A percentile compares a stretch with the other conserved stretches of the same genome.
Evolutionary conservation across 2,113 vertebrate genomes (phyloP).

Genomic region (Garra rufa): DNA sequence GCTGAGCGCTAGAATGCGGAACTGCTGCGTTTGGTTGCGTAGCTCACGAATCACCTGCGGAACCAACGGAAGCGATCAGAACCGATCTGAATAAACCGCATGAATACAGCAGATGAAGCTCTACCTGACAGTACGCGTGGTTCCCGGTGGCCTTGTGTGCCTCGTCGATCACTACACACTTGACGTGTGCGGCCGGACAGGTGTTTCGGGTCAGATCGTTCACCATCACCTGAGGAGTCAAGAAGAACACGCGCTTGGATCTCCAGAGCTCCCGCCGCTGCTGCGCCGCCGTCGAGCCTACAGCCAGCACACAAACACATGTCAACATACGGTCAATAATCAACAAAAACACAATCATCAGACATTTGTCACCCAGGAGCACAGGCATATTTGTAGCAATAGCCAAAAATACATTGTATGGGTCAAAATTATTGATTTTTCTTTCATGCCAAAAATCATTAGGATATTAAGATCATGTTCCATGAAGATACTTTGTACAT

Average conservation of each 20-base stretch:
- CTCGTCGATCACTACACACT: constrained; percentile 94
- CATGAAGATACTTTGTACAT: too few relatives aligned
- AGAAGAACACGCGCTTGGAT: constrained; percentile 86
- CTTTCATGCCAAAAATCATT: too few relatives aligned
- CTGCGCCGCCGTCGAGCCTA: constrained; percentile 86
- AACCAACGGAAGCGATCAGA: neutral
- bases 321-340: too few relatives aligned
- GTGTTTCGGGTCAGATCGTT: constrained; percentile 91
- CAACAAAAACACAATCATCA: too few relatives aligned
- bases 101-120: neutral
- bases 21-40: constrained; percentile 82
- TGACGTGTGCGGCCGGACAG: constrained; percentile 85
- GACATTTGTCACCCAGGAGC: too few relatives aligned
- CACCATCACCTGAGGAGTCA: constrained; percentile 95
- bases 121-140: constrained; percentile 94
- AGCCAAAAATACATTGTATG: too few relatives aligned
- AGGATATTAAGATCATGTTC: too few relatives aligned
- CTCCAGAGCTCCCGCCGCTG: constrained; percentile 85
- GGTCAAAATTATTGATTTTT: too few relatives aligned
- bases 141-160: constrained; percentile 96
- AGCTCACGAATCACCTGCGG: constrained; percentile 89
- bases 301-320: neutral
- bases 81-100: too few relatives aligned
- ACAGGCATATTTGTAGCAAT: too few relatives aligned
- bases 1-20: constrained; percentile 91